Evolutionary conservation across 2,797 vertebrate species (phyloP), one percentile per base, ranked within the genome.

Genomic region (Cetoscarus ocellatus): DNA sequence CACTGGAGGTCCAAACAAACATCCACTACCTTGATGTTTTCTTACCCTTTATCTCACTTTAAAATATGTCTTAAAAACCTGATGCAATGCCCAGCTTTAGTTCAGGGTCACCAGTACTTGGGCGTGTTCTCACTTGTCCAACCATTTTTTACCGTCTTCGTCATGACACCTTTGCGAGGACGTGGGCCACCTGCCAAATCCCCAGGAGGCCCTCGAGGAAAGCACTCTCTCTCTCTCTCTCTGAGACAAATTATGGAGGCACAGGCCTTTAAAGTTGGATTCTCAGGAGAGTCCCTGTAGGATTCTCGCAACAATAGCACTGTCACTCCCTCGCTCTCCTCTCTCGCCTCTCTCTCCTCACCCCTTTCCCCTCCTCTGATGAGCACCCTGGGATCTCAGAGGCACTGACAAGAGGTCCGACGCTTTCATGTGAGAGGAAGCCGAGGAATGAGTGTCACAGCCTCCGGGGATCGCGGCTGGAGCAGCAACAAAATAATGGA

Each of bases 361-460:
- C 73, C 40, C 70, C 56, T 75, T 75, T 62, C 65, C 70, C 64
- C 75, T 64, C 60, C 74, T 82, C 80, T 86, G 84, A 90, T 80
- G 88, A 90, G 79, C 67, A 72, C 80, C 83, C 70, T 60, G 86
- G 90, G 88, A 91, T 77, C 63, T 87, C 66, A 51, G 79, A 70
- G 68, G 79, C 72, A 52, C 67, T 72, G 86, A 86, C 85, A 85
- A 71, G 47, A 70, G 71, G 51, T 67, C 63, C 17, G 14, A 53
- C 14, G n/a, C 74, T 90, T 87, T 91, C 82, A 75, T 86, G 83
- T 77, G 75, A 75, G 66, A 77, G 79, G 76, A 84, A 67, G 73
- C 75, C 63, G 64, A 75, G 49, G 61, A 84, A 86, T 79, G 83
- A 87, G 75, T 82, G 83, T 83, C 84, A 75, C 60, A 17, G 80